Evolutionary conservation across 2,888 invertebrate genomes (phyloP).

Genomic region (Corythucha ciliata): DNA sequence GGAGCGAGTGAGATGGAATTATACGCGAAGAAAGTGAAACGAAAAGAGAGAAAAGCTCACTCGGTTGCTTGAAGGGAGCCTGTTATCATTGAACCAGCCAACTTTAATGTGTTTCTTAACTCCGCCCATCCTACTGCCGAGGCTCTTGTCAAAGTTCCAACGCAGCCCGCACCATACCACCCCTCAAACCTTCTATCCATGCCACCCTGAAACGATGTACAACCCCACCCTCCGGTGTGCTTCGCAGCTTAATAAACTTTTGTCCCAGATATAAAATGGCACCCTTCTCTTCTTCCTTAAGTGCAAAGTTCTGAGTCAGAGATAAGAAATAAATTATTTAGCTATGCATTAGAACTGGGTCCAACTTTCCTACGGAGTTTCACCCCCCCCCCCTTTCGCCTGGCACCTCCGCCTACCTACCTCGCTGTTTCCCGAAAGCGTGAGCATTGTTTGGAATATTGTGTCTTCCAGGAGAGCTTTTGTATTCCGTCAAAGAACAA

Average conservation of each 20-base stretch:
- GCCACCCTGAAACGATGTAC: too few species aligned
- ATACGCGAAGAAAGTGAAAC: slow-evolving; percentile 16
- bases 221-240: too few species aligned
- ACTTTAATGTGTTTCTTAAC: slow-evolving; percentile 28
- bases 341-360: slow-evolving; percentile 21
- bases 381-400: background rate
- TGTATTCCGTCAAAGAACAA: too few species aligned
- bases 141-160: slow-evolving; percentile 24
- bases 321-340: slow-evolving; percentile 26
- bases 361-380: slow-evolving; percentile 18
- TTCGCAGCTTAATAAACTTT: slow-evolving; percentile 24
- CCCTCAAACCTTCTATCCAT: slow-evolving; percentile 2
- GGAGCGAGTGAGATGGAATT: background rate
- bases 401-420: background rate
- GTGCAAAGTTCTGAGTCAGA: slow-evolving; percentile 22
- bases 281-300: slow-evolving; percentile 4
- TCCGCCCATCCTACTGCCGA: slow-evolving; percentile 20
- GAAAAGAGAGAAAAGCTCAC: slow-evolving; percentile 19
- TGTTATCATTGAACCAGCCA: slow-evolving; percentile 26
- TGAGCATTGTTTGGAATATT: slow-evolving; percentile 3
- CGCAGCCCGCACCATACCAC: slow-evolving; percentile 8
- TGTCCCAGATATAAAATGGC: slow-evolving; percentile 24
- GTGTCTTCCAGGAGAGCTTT: too few species aligned
- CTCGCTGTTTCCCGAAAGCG: slow-evolving; percentile 6
- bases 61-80: too few species aligned